Conservation (phyloP, 2,113 vertebrate genomes). For the Paratilapia polleni region DNA sequence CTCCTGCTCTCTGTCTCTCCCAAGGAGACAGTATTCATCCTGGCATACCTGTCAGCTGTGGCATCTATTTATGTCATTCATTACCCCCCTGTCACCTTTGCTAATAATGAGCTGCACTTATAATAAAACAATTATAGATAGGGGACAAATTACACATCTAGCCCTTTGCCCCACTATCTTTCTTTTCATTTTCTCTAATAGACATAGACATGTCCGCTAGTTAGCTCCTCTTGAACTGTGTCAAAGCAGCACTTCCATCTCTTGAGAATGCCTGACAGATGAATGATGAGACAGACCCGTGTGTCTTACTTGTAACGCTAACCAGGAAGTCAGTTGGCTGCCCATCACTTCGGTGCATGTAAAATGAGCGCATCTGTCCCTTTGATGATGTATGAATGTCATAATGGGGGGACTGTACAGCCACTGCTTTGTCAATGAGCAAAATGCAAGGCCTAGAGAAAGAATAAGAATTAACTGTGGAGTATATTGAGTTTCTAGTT, state of each 20-base stretch:
- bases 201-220: constrained; percentile 27
- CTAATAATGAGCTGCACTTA: constrained; percentile 63
- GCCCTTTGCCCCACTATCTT: neutral
- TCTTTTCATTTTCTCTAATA: constrained; percentile 12
- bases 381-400: constrained; percentile 35
- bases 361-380: constrained; percentile 21
- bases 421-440: constrained; percentile 14
- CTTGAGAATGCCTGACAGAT: constrained; percentile 31
- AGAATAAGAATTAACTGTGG: neutral
- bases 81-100: constrained; percentile 49
- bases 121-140: constrained; percentile 68
- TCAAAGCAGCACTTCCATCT: constrained; percentile 41
- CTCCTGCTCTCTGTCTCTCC: constrained; percentile 8
- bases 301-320: constrained; percentile 39
- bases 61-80: constrained; percentile 56
- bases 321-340: neutral
- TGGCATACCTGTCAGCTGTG: constrained; percentile 35
- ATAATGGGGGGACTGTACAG: constrained; percentile 17
- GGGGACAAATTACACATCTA: constrained; percentile 22
- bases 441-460: constrained; percentile 10
- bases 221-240: constrained; percentile 18
- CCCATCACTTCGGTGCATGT: neutral
- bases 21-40: constrained; percentile 47
- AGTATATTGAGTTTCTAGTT: neutral
- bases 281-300: constrained; percentile 19